These are phyloP conservation scores for Saccopteryx bilineata DNA, from an alignment of 2,113 vertebrate genomes.

Conservation along the genomic window DNA sequence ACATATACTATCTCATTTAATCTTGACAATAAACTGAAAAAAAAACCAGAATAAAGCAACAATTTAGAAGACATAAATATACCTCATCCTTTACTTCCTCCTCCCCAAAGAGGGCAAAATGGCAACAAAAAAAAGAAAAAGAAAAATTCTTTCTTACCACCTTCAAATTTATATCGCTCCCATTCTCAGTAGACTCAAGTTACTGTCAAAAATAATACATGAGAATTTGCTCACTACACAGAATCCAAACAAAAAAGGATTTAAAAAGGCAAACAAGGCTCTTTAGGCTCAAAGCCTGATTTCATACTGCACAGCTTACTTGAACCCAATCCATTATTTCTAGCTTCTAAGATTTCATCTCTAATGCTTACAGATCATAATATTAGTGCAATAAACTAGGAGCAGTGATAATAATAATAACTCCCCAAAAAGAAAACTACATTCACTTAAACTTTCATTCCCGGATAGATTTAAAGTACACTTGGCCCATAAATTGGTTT, in stretches of 20 bases:
- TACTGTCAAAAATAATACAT: neutral
- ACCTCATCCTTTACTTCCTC: neutral
- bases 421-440: too few species aligned
- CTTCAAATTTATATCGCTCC: neutral
- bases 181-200: slow-evolving; percentile 23
- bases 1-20: too few species aligned
- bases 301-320: neutral
- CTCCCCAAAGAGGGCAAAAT: neutral
- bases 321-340: neutral
- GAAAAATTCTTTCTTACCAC: neutral
- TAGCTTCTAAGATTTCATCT: neutral
- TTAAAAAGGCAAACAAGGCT: neutral
- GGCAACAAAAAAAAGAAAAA: neutral
- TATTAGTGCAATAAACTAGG: neutral
- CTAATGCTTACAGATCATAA: neutral
- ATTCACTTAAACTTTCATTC: too few species aligned
- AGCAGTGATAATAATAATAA: neutral
- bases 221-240: slow-evolving; percentile 2
- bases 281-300: neutral
- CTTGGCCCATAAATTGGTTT: neutral
- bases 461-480: too few species aligned
- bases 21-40: too few species aligned
- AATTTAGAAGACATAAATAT: neutral
- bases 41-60: too few species aligned
- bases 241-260: slow-evolving; percentile 30